phyloP scores from a whole-genome alignment of 1,140 invertebrate genomes.

The Drosophila arawakana region DNA sequence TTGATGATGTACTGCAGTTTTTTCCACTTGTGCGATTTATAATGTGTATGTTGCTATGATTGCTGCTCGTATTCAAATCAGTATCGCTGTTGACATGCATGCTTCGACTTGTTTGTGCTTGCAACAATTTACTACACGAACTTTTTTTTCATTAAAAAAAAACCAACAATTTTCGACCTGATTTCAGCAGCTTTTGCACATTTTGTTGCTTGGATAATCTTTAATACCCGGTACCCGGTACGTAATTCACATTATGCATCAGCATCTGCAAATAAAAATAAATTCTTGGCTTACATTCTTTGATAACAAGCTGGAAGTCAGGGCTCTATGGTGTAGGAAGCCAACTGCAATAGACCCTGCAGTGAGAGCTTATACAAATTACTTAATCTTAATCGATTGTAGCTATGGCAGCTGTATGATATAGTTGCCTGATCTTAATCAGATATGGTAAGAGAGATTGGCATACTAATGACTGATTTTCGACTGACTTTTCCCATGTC shows the following conservation, averaged over 20 bases:
- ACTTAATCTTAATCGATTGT: too few species aligned
- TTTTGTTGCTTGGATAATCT: slow-evolving; percentile 16
- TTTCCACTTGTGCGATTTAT: slow-evolving; percentile 55
- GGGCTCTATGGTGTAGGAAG: too few species aligned
- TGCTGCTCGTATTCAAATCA: slow-evolving; percentile 56
- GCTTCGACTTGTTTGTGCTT: background rate
- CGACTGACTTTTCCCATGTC: too few species aligned
- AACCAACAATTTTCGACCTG: background rate
- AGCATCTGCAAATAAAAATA: slow-evolving; percentile 55
- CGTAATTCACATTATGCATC: slow-evolving; percentile 38
- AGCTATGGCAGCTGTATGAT: too few species aligned
- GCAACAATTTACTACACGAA: background rate
- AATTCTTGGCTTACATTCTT: too few species aligned
- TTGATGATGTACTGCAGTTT: slow-evolving; percentile 78
- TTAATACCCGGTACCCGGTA: slow-evolving; percentile 21
- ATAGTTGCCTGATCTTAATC: too few species aligned
- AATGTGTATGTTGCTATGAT: slow-evolving; percentile 44
- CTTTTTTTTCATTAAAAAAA: background rate
- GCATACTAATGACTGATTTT: too few species aligned
- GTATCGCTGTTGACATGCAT: slow-evolving; percentile 69
- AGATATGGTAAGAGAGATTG: too few species aligned
- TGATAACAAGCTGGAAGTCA: too few species aligned
- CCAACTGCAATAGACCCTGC: too few species aligned
- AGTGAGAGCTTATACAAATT: too few species aligned
- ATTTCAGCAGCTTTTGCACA: slow-evolving; percentile 16